Conservation (phyloP, 2,888 invertebrate genomes). For the Labia minor region DNA sequence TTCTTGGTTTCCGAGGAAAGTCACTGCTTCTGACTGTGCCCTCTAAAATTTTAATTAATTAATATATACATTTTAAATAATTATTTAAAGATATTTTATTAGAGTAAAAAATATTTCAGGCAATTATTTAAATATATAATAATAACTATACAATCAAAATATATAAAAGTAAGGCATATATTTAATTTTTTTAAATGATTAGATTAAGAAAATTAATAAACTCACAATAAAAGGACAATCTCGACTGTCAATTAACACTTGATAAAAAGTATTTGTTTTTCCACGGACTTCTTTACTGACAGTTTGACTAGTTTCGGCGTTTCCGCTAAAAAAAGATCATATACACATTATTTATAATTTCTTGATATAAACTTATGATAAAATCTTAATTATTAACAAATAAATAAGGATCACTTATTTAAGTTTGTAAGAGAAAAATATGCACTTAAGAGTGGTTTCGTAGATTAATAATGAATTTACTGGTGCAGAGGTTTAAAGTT, state of each 20-base stretch:
- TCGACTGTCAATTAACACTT: constrained; percentile 92
- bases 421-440: too few species aligned
- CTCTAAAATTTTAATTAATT: constrained; percentile 58
- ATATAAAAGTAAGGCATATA: too few species aligned
- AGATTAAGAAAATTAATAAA: background rate
- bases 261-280: constrained; percentile 88
- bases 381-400: too few species aligned
- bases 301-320: constrained; percentile 33
- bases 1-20: constrained; percentile 92
- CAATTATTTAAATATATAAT: constrained; percentile 13
- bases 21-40: constrained; percentile 96
- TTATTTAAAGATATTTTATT: too few species aligned
- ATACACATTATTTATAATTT: too few species aligned
- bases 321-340: constrained; percentile 29
- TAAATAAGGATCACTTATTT: too few species aligned
- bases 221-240: constrained; percentile 94
- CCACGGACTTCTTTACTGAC: constrained; percentile 82
- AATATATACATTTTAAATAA: too few species aligned
- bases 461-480: too few species aligned
- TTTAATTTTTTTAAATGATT: constrained; percentile 9
- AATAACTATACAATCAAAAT: too few species aligned
- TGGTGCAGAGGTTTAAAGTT: too few species aligned
- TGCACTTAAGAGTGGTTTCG: too few species aligned
- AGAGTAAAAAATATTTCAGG: constrained; percentile 20
- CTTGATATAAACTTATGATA: too few species aligned